phyloP scores from a whole-genome alignment of 1,140 invertebrate genomes.

The Probaryconus sp. region DNA sequence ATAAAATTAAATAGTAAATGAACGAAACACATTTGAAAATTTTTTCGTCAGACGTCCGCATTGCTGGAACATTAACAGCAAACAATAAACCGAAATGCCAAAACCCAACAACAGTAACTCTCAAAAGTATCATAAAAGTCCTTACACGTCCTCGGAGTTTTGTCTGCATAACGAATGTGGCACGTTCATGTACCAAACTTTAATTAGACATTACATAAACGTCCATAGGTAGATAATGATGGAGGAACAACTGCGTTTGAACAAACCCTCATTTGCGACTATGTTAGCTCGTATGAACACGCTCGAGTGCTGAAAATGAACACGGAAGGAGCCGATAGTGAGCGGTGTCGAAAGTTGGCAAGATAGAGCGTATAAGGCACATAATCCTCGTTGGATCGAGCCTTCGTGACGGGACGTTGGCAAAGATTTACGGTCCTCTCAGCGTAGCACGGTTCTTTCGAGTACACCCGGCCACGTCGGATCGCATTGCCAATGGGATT shows the following conservation, averaged over 20 bases:
- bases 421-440: slow-evolving; percentile 74
- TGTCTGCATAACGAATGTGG: slow-evolving; percentile 50
- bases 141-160: slow-evolving; percentile 14
- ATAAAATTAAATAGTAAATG: no score
- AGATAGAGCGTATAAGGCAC: slow-evolving; percentile 68
- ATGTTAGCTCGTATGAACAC: slow-evolving; percentile 55
- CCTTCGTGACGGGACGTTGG: slow-evolving; percentile 72
- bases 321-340: slow-evolving; percentile 56
- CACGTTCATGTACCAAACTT: slow-evolving; percentile 50
- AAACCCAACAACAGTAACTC: slow-evolving; percentile 7
- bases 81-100: no score
- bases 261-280: slow-evolving; percentile 60
- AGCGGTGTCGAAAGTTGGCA: slow-evolving; percentile 56
- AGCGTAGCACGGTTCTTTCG: slow-evolving; percentile 72
- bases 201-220: slow-evolving; percentile 60
- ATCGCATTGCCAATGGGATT: slow-evolving; percentile 76
- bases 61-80: no score
- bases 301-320: slow-evolving; percentile 56
- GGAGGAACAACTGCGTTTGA: slow-evolving; percentile 56
- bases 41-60: no score
- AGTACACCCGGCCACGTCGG: slow-evolving; percentile 69
- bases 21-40: no score
- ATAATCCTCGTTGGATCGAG: slow-evolving; percentile 69
- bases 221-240: slow-evolving; percentile 53
- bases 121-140: slow-evolving; percentile 24